Percentiles rank a stretch among this genome's conserved stretches.
phyloP scores from a whole-genome alignment of 1,140 invertebrate genomes.

The Drosophila pseudoananassae region DNA sequence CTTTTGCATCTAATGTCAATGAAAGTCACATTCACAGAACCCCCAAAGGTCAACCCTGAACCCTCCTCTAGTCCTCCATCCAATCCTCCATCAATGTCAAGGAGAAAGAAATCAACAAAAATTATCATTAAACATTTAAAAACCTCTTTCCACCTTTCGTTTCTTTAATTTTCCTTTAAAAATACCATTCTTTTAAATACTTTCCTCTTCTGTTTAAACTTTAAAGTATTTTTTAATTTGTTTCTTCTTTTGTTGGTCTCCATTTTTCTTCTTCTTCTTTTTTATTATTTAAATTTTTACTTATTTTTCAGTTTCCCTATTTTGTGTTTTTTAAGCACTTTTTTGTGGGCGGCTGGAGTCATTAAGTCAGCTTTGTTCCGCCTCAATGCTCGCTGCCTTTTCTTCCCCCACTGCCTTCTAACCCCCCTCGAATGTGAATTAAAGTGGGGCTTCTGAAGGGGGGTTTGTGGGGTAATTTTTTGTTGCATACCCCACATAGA shows the following conservation, averaged over 20 bases:
- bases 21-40: slow-evolving; percentile 49
- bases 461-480: not conserved
- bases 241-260: slow-evolving; percentile 44
- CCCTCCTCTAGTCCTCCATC: not conserved
- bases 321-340: slow-evolving; percentile 6
- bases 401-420: not conserved
- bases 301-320: slow-evolving; percentile 25
- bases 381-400: slow-evolving; percentile 53
- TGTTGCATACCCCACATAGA: slow-evolving; percentile 6
- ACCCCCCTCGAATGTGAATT: slow-evolving; percentile 32
- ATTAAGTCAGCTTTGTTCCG: slow-evolving; percentile 77
- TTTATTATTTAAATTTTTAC: slow-evolving; percentile 25
- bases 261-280: slow-evolving; percentile 3
- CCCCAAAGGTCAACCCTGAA: slow-evolving; percentile 37
- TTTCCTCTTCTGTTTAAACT: slow-evolving; percentile 49
- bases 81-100: slow-evolving; percentile 33
- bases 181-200: slow-evolving; percentile 55
- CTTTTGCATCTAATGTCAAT: slow-evolving; percentile 33
- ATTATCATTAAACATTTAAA: slow-evolving; percentile 19
- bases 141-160: not conserved
- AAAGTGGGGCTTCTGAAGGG: slow-evolving; percentile 12
- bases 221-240: slow-evolving; percentile 71
- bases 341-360: slow-evolving; percentile 57
- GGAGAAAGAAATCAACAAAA: not conserved
- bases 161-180: slow-evolving; percentile 13